Percentiles rank a stretch among this genome's conserved stretches.
Evolutionary conservation across 2,888 invertebrate species (phyloP).

Genomic region (Eristalis intricaria): DNA sequence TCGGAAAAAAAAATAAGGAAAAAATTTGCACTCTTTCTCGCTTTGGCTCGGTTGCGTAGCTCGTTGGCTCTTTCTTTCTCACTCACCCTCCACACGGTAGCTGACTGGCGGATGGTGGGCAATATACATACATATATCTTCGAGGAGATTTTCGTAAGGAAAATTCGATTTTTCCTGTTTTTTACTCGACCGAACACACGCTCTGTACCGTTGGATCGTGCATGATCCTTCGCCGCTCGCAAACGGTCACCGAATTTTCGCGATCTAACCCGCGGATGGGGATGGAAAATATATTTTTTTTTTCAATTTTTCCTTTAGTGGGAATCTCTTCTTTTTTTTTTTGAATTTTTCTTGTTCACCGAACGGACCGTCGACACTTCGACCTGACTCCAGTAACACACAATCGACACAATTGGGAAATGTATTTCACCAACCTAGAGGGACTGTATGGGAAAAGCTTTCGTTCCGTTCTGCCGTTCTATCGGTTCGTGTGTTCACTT

Average conservation of each 20-base stretch:
- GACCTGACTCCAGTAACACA: conserved; percentile 80
- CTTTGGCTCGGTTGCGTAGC: background rate
- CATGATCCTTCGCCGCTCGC: conserved; percentile 41
- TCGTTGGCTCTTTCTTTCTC: conserved; percentile 5
- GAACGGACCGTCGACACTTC: conserved; percentile 73
- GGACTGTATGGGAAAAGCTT: conserved; percentile 40
- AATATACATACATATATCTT: conserved; percentile 51
- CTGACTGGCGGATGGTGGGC: conserved; percentile 36
- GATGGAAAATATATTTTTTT: background rate
- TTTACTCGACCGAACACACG: conserved; percentile 36
- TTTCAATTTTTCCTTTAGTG: background rate
- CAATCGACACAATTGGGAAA: conserved; percentile 79
- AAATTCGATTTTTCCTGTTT: conserved; percentile 60
- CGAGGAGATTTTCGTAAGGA: conserved; percentile 35
- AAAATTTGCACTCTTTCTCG: conserved; percentile 36
- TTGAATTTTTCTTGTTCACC: conserved; percentile 38
- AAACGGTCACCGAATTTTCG: conserved; percentile 30
- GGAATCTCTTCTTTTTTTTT: background rate
- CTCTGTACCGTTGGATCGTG: conserved; percentile 34
- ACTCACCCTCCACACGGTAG: conserved; percentile 44
- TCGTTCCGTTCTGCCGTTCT: conserved; percentile 21
- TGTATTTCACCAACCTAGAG: conserved; percentile 49
- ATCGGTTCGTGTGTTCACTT: background rate
- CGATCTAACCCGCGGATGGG: conserved; percentile 10
- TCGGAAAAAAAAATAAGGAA: conserved; percentile 4